These are phyloP conservation scores for Rhinoraja longicauda DNA, from an alignment of 2,797 vertebrate genomes.

Conservation along the genomic window DNA sequence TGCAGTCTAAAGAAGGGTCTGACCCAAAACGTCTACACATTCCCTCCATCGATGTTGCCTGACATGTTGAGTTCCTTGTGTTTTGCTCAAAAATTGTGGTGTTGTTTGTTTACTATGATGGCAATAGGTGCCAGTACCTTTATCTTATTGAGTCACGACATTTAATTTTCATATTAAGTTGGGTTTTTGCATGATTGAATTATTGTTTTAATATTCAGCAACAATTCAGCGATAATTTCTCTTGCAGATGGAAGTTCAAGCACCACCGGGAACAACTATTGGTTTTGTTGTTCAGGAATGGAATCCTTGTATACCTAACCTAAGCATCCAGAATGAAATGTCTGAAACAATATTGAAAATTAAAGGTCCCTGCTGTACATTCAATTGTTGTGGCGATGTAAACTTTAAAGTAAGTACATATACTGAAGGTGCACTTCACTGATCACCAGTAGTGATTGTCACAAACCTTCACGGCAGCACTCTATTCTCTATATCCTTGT, in stretches of 20 bases:
- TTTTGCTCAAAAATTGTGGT: not conserved
- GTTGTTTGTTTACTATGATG: not conserved
- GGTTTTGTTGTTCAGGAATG: constrained; percentile 66
- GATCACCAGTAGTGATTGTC: not conserved
- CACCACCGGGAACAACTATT: constrained; percentile 61
- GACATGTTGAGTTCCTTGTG: too few species aligned
- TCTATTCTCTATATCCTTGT: not conserved
- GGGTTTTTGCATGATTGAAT: not conserved
- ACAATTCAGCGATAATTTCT: constrained; percentile 22
- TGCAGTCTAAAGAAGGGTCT: too few species aligned
- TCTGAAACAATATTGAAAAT: constrained; percentile 68
- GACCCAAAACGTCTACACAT: too few species aligned
- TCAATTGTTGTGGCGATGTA: constrained; percentile 67
- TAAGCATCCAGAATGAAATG: constrained; percentile 63
- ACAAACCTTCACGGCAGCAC: not conserved
- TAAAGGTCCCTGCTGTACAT: constrained; percentile 61
- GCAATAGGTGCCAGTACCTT: not conserved
- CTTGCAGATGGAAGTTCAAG: constrained; percentile 65
- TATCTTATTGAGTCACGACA: not conserved
- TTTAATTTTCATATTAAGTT: not conserved
- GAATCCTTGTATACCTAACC: constrained; percentile 66
- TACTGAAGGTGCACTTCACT: not conserved
- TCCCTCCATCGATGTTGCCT: too few species aligned
- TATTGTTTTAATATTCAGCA: not conserved
- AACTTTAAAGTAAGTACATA: constrained; percentile 63